Percentiles rank a stretch among this genome's conserved stretches.
Evolutionary conservation across 2,113 vertebrate genomes (phyloP).

Genomic region (Xyrauchen texanus): DNA sequence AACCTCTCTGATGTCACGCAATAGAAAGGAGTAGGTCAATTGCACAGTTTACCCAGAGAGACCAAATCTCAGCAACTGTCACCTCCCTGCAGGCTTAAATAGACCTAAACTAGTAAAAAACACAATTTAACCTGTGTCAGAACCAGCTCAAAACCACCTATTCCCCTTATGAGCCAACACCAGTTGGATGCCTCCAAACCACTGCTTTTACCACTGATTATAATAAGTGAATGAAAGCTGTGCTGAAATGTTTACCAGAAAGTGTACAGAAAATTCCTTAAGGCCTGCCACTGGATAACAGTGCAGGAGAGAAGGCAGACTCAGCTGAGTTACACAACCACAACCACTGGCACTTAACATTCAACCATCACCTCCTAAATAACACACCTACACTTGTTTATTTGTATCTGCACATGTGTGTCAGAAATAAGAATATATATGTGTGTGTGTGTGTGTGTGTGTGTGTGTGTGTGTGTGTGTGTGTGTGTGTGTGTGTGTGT

Average conservation of each 20-base stretch:
- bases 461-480: conserved; percentile 38
- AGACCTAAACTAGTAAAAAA: conserved; percentile 22
- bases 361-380: conserved; percentile 67
- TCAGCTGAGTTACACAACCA: conserved; percentile 18
- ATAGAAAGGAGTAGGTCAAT: background rate
- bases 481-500: conserved; percentile 6
- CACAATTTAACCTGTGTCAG: conserved; percentile 53
- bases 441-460: background rate
- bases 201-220: conserved; percentile 53
- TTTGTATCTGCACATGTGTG: conserved; percentile 50
- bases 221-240: conserved; percentile 63
- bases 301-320: conserved; percentile 60
- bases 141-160: conserved; percentile 48
- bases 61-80: no score
- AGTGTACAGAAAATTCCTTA: background rate
- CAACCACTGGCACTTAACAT: conserved; percentile 57
- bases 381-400: conserved; percentile 62
- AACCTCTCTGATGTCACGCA: no score
- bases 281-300: conserved; percentile 1
- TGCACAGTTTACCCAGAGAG: background rate
- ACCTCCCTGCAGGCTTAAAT: background rate
- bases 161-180: conserved; percentile 69
- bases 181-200: conserved; percentile 43
- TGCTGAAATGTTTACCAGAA: conserved; percentile 53
- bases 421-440: background rate